These are phyloP conservation scores for Drosophila cognata DNA, from an alignment of 2,888 invertebrate genomes.

Conservation along the genomic window DNA sequence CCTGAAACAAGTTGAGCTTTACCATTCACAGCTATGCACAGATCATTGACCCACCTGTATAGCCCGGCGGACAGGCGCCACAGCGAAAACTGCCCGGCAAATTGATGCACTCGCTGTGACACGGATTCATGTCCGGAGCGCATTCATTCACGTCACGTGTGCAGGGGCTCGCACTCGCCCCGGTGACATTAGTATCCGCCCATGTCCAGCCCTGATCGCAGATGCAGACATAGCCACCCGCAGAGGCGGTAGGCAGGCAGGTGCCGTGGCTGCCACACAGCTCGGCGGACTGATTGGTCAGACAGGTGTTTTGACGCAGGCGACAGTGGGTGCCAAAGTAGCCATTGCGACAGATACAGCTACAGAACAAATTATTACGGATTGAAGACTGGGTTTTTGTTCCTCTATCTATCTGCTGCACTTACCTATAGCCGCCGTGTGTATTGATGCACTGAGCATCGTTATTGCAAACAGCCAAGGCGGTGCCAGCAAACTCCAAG, in stretches of 20 bases:
- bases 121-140: conserved; percentile 88
- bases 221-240: conserved; percentile 90
- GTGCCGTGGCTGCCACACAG: conserved; percentile 96
- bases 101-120: conserved; percentile 94
- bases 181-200: conserved; percentile 85
- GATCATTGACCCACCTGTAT: conserved; percentile 86
- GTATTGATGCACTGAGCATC: conserved; percentile 93
- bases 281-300: conserved; percentile 88
- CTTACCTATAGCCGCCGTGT: conserved; percentile 91
- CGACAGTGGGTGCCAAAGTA: conserved; percentile 94
- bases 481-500: conserved; percentile 90
- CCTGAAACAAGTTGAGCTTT: conserved; percentile 80
- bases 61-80: conserved; percentile 94
- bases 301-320: conserved; percentile 90
- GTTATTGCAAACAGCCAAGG: conserved; percentile 94
- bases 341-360: conserved; percentile 91
- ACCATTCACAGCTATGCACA: not conserved
- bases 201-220: conserved; percentile 96
- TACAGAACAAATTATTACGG: conserved; percentile 71
- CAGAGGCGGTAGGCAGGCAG: conserved; percentile 89
- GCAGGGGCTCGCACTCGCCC: conserved; percentile 89
- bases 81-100: conserved; percentile 95
- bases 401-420: not conserved
- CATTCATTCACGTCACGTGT: conserved; percentile 96
- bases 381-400: not conserved